Percentiles rank a stretch among this genome's conserved stretches.
phyloP scores from a whole-genome alignment of 1,140 invertebrate species.

The Drosophila sproati region DNA sequence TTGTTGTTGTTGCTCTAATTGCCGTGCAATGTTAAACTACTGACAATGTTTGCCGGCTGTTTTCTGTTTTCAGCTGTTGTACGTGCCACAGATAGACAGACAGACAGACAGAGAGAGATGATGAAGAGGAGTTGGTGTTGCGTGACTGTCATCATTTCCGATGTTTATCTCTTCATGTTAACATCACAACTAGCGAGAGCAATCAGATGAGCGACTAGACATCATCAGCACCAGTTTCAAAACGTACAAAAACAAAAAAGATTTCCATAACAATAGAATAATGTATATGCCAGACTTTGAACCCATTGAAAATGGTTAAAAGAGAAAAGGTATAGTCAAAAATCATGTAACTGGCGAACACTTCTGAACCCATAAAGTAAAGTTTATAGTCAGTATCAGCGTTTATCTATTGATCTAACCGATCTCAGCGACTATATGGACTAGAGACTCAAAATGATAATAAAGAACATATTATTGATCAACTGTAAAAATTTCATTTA shows the following conservation, averaged over 20 bases:
- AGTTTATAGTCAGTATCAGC: no score
- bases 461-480: no score
- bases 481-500: no score
- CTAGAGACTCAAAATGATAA: no score
- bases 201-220: constrained; percentile 27
- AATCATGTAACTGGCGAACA: no score
- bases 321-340: no score
- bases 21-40: constrained; percentile 52
- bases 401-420: no score
- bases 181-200: constrained; percentile 53
- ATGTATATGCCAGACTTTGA: background rate
- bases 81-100: constrained; percentile 7
- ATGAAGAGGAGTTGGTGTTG: constrained; percentile 22
- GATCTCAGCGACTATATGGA: no score
- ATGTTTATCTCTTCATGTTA: constrained; percentile 81
- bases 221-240: constrained; percentile 39
- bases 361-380: no score
- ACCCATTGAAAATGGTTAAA: background rate
- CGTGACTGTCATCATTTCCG: constrained; percentile 82
- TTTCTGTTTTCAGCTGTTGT: constrained; percentile 43
- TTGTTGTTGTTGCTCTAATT: constrained; percentile 43
- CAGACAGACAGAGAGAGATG: background rate
- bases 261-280: background rate
- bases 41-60: constrained; percentile 40
- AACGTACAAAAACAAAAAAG: background rate